Evolutionary conservation across 1,140 invertebrate genomes (phyloP), one percentile per base, ranked within the genome.

Genomic region (Heliconius nattereri): DNA sequence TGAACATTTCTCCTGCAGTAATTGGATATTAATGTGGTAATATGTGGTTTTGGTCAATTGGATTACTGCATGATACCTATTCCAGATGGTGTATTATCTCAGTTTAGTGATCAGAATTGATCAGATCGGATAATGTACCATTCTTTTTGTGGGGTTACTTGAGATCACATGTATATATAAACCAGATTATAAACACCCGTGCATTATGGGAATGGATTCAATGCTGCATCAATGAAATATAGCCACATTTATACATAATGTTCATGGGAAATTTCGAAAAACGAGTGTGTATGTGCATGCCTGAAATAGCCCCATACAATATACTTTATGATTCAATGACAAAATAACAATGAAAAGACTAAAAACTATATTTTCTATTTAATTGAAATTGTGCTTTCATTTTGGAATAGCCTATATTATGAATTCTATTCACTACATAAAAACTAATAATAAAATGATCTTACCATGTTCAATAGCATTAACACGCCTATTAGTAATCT

Each of bases 391-490:
- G 13, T 72, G 71, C 71, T 0, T 73, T 73, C 3, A 35, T 40
- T 37, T 72, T 37, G 32, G 71, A 29, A 45, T 23, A 70, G 2
- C 20, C 0, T 45, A 45, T 45, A 45, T 45, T 45, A 45, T 45
- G 13, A 45, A 40, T 13, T 40, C 37, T 40, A 40, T 40, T 40
- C 37, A 11, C 37, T 40, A 40, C 2, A 40, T 57, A 57, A 60
- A 26, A 49, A 73, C 49, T 45, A 40, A 49, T 73, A 73, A 23
- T 49, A 73, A 73, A 37, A 73, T 45, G 2, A 73, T 73, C 32
- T 71, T 92, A 98, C 98, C 99, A 93, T 99, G 98, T 94, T 99
- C 99, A 94, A 99, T 99, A 87, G 99, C 99, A 95, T 99, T 99
- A 20, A 99, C 99, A 96, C 99, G 97, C 85, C 99, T 96, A 92